Base-by-base conservation (phyloP, 2,113 vertebrate species). In the Panthera leo region DNA sequence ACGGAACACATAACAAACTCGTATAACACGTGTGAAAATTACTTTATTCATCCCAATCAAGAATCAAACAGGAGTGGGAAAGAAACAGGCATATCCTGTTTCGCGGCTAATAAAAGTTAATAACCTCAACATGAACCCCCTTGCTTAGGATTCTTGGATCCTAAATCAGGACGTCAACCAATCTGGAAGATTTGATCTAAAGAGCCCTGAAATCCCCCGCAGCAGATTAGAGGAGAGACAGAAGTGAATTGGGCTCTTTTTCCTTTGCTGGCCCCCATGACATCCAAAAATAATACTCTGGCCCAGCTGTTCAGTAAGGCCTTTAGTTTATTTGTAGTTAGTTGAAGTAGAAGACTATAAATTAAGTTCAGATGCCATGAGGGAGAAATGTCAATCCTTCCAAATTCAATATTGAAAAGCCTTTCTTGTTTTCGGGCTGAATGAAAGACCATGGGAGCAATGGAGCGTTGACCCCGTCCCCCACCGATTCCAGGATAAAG, bases 201-300 rank as follows among this genome's bases (percentile, higher is more conserved):
- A 85, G 13, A 80, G 68, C 63, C 45, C 73, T 42, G 21, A 94
- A 98, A 94, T 73, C 89, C 79, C 83, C 45, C 65, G 78, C 71
- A 93, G 91, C 88, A 85, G 48, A 92, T 87, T 12, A 42, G 63
- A 21, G 34, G 58, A 42, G 31, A 68, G 39, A 85, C 4, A 97
- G 86, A 85, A 92, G 95, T 92, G 95, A 97, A 96, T 97, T 89
- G 85, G 92, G 97, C 90, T 82, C 97, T 87, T 76, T 78, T 86
- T 94, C 76, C 68, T 97, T 91, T 84, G 94, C 80, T 82, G 61
- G 92, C 95, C 88, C 96, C 91, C 58, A 48, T 11, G 91, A 97
- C 87, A 98, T 99, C 98, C 98, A 99, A 99, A 98, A 98, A 98
- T 98, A 99, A 98, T 97, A 98, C 88, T n/a, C 67, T 68, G 42